A percentile compares a stretch with the other conserved stretches of the same genome.
These are phyloP conservation scores for Falco cherrug DNA, from an alignment of 2,797 vertebrate genomes.

Conservation along the genomic window DNA sequence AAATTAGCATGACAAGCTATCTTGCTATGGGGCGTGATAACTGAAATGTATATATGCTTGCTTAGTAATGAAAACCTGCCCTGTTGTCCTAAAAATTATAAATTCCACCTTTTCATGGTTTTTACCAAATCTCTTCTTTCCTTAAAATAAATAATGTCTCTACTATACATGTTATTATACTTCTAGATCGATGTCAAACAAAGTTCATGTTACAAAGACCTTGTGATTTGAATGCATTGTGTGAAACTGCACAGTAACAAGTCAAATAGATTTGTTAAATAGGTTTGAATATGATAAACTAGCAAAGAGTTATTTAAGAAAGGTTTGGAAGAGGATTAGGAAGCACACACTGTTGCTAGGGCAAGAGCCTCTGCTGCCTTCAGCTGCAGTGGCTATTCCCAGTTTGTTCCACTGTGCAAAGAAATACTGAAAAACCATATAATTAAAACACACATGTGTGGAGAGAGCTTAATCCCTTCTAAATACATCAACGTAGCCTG, in stretches of 20 bases:
- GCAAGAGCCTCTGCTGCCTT: background rate
- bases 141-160: background rate
- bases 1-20: background rate
- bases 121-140: background rate
- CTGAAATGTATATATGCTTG: background rate
- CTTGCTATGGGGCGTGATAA: background rate
- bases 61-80: background rate
- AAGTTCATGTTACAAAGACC: background rate
- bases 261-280: background rate
- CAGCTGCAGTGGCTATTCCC: conserved; percentile 15
- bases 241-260: background rate
- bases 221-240: background rate
- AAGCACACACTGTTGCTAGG: background rate
- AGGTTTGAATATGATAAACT: background rate
- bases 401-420: conserved; percentile 31
- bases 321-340: background rate
- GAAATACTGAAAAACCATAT: background rate
- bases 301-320: background rate
- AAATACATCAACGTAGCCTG: background rate
- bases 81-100: background rate
- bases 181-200: background rate
- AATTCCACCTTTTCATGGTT: background rate
- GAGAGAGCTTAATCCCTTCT: background rate
- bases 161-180: background rate
- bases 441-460: conserved; percentile 42